Percentiles rank a stretch among this genome's conserved stretches.
phyloP scores from a whole-genome alignment of 2,888 invertebrate species.

The Eristalinus aeneus region DNA sequence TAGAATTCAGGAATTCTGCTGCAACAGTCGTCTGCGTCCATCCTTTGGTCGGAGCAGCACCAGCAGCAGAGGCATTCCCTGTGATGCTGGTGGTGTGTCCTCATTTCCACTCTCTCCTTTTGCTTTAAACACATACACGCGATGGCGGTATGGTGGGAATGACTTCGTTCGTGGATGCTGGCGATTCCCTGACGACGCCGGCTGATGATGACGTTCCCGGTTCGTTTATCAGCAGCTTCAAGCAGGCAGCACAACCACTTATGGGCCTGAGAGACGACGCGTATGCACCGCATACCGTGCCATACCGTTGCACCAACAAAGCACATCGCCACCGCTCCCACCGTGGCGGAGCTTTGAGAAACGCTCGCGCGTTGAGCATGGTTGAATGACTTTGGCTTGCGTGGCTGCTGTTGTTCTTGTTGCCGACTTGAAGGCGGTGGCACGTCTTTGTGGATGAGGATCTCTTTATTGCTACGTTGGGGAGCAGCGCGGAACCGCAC shows the following conservation, averaged over 20 bases:
- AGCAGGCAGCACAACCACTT: conserved; percentile 23
- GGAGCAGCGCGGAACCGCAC: too few relatives aligned
- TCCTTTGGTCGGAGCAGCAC: background rate
- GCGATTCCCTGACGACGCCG: conserved; percentile 25
- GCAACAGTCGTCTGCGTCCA: conserved; percentile 23
- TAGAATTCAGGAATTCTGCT: conserved; percentile 29
- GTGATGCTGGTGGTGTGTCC: conserved; percentile 30
- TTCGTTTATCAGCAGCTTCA: conserved; percentile 49
- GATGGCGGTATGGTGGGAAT: conserved; percentile 14
- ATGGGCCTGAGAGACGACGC: conserved; percentile 24
- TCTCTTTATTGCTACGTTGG: background rate
- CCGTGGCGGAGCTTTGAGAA: background rate
- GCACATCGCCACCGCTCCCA: background rate
- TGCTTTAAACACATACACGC: conserved; percentile 1
- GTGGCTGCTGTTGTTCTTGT: background rate
- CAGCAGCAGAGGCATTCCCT: conserved; percentile 16
- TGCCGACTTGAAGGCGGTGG: background rate
- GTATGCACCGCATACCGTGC: background rate
- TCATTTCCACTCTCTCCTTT: conserved; percentile 30
- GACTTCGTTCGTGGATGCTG: conserved; percentile 21
- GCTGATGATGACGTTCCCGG: conserved; percentile 58
- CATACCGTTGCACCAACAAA: conserved; percentile 6
- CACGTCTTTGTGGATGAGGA: background rate
- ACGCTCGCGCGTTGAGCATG: background rate
- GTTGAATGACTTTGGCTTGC: conserved; percentile 2